Conservation (phyloP, 2,888 invertebrate genomes). For the Ernsta delagoae region DNA sequence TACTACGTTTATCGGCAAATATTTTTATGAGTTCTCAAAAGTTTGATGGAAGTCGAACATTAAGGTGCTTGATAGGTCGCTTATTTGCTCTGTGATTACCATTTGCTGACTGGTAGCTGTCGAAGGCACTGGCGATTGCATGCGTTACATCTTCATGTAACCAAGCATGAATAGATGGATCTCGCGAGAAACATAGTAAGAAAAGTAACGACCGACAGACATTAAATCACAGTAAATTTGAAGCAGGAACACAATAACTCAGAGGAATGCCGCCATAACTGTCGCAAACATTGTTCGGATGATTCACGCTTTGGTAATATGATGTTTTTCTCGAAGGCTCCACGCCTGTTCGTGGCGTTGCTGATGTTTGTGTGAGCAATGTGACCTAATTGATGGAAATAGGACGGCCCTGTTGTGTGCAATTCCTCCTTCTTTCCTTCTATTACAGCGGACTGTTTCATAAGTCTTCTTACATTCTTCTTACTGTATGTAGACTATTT, state of each 20-base stretch:
- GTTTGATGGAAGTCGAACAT: neutral
- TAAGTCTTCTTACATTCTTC: too few relatives aligned
- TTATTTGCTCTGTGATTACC: neutral
- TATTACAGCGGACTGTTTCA: neutral
- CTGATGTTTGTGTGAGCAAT: slow-evolving; percentile 17
- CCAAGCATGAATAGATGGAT: neutral
- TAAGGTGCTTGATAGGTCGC: neutral
- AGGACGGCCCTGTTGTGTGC: slow-evolving; percentile 7
- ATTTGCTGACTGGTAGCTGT: neutral
- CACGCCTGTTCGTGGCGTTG: slow-evolving; percentile 30
- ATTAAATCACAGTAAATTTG: slow-evolving; percentile 78
- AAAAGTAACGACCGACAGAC: slow-evolving; percentile 55
- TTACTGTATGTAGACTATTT: too few relatives aligned
- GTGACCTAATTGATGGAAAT: slow-evolving; percentile 33
- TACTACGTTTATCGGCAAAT: neutral
- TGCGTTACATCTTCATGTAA: neutral
- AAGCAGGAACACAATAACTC: slow-evolving; percentile 77
- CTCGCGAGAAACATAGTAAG: slow-evolving; percentile 17
- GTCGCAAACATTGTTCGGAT: slow-evolving; percentile 77
- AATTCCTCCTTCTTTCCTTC: neutral
- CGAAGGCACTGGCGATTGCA: neutral
- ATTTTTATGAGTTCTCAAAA: neutral
- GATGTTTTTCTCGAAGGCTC: slow-evolving; percentile 58
- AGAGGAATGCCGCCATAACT: slow-evolving; percentile 74
- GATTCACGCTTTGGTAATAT: slow-evolving; percentile 76